phyloP scores from a whole-genome alignment of 2,113 vertebrate genomes.

The Equus quagga region DNA sequence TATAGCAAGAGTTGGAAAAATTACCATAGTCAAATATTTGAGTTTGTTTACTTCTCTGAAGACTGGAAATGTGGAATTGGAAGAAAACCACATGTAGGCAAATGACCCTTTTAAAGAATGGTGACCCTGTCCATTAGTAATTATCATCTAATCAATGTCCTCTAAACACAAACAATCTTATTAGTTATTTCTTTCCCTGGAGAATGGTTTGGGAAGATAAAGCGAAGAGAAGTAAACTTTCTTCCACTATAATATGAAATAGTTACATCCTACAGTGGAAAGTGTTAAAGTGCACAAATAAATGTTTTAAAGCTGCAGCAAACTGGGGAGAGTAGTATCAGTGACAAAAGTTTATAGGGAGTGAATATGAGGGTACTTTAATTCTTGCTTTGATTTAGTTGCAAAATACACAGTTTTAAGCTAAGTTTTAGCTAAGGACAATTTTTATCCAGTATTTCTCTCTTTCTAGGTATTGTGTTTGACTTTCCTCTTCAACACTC shows the following conservation, averaged over 20 bases:
- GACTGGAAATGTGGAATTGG: neutral
- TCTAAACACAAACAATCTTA: neutral
- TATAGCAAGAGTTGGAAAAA: neutral
- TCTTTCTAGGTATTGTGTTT: neutral
- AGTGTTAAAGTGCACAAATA: neutral
- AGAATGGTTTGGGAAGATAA: neutral
- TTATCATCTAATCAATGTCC: neutral
- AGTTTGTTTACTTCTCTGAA: neutral
- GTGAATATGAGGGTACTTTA: neutral
- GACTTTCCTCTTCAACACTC: neutral
- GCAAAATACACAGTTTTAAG: neutral
- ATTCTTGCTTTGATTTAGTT: neutral
- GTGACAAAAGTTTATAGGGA: neutral
- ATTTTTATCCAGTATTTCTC: constrained; percentile 23
- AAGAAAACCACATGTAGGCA: neutral
- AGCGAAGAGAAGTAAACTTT: neutral
- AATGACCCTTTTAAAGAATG: neutral
- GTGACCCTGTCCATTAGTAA: neutral
- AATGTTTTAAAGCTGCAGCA: neutral
- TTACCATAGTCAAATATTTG: neutral
- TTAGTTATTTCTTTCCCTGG: neutral
- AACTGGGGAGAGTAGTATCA: neutral
- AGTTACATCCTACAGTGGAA: neutral
- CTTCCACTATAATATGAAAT: neutral
- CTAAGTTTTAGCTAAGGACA: neutral